Base-by-base conservation (phyloP, 1,140 invertebrate genomes). In the Anastatus disparis region DNA sequence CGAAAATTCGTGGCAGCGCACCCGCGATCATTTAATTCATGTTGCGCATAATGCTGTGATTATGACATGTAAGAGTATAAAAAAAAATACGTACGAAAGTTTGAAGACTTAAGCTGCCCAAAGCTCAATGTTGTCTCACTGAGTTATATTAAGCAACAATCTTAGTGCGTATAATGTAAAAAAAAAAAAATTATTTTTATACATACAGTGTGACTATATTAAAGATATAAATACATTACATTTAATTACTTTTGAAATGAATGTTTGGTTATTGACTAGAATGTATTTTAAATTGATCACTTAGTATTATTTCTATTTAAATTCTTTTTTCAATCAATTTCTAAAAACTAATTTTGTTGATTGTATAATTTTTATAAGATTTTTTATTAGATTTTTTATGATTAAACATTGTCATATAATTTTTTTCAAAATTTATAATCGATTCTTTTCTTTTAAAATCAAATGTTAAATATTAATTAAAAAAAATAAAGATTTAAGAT, bases 1-100 rank as follows among this genome's bases (percentile, higher is more conserved):
- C 2, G 12, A 44, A 44, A 2, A 31, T 7, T 48, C 15, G 59
- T 27, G 59, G 27, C 29, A 20, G 27, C 44, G 59, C 42, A 62
- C 6, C 27, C 59, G 44, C 44, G 55, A 76, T 79, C 77, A 72
- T 77, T 81, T 79, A 80, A 79, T 80, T 81, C 7, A 20, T 67
- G 13, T 24, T 50, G 46, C 24, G 44, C 12, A 59, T 26, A 72
- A 58, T 71, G 70, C 79, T 82, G 81, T 82, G 81, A 82, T 82
- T 74, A 65, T 59, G 72, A 68, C 73, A 20, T 77, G 73, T 78
- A 77, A 69, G 71, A 77, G 70, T 74, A 59, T 66, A 76, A 67
- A 42, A 35, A 35, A 35, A 35, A 59, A 69, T 35, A 53, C 42
- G 66, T 56, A 15, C 24, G 9, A 27, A 69, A 22, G 7, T 65